A percentile compares a stretch with the other conserved stretches of the same genome.
Conservation (phyloP, 2,888 invertebrate species). For the Crioceris asparagi region DNA sequence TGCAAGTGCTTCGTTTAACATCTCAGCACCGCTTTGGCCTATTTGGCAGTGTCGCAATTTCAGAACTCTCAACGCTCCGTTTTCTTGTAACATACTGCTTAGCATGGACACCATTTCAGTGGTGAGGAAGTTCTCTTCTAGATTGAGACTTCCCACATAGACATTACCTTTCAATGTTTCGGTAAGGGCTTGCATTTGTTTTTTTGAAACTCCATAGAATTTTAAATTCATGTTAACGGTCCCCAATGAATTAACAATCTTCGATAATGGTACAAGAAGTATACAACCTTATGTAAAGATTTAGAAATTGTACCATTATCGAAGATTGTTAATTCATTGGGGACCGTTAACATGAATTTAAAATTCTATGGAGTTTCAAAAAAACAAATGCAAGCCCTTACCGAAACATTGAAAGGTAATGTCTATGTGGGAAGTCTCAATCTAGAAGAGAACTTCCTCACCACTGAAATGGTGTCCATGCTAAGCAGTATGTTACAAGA, state of each 20-base stretch:
- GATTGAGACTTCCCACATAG: conserved; percentile 28
- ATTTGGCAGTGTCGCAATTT: conserved; percentile 39
- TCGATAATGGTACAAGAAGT: too few species aligned
- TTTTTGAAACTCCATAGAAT: conserved; percentile 33
- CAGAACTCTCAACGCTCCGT: conserved; percentile 30
- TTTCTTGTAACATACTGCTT: conserved; percentile 33
- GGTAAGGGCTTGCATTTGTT: conserved; percentile 32
- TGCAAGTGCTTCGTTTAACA: conserved; percentile 32
- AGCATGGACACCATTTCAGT: conserved; percentile 33
- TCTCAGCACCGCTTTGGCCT: conserved; percentile 34
- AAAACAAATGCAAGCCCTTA: conserved; percentile 32
- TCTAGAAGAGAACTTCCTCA: conserved; percentile 38
- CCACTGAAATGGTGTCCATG: conserved; percentile 31
- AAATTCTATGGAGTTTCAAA: conserved; percentile 34
- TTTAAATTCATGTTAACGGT: too few species aligned
- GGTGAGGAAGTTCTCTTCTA: conserved; percentile 38
- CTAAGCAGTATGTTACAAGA: conserved; percentile 33
- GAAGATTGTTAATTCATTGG: conserved; percentile 28
- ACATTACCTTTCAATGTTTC: conserved; percentile 32
- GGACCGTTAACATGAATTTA: conserved; percentile 28
- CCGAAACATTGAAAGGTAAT: conserved; percentile 32
- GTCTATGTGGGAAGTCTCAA: conserved; percentile 28
- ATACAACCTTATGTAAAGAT: conserved; percentile 32
- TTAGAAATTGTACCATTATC: conserved; percentile 32
- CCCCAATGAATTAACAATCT: too few species aligned